Conservation (phyloP, 2,888 invertebrate species). For the Drosophila pseudotakahashii region DNA sequence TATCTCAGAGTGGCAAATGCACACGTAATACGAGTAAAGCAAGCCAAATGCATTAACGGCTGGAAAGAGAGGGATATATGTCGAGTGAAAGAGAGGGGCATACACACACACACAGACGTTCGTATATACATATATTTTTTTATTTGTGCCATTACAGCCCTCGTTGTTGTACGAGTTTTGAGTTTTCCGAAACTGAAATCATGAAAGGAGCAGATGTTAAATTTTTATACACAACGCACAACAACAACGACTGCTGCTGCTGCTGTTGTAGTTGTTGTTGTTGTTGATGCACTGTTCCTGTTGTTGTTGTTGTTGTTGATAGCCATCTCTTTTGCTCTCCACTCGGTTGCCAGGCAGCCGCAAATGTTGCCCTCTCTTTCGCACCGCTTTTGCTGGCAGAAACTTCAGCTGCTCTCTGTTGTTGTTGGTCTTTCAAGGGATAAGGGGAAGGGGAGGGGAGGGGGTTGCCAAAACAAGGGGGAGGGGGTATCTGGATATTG, state of each 20-base stretch:
- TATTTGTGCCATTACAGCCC: constrained; percentile 75
- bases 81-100: constrained; percentile 19
- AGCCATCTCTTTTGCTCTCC: constrained; percentile 15
- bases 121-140: constrained; percentile 48
- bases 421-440: constrained; percentile 16
- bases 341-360: constrained; percentile 52
- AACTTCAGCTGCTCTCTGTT: constrained; percentile 72
- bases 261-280: constrained; percentile 37
- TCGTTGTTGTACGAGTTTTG: constrained; percentile 74
- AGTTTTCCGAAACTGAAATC: constrained; percentile 84
- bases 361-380: constrained; percentile 27
- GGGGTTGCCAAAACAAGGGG: constrained; percentile 7
- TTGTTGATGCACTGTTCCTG: constrained; percentile 47
- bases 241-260: constrained; percentile 25
- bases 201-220: constrained; percentile 84
- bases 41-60: constrained; percentile 77
- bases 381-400: constrained; percentile 39
- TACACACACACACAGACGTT: constrained; percentile 22
- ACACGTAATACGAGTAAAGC: constrained; percentile 77
- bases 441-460: not conserved
- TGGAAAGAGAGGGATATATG: constrained; percentile 17
- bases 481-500: constrained; percentile 37
- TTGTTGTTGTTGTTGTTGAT: constrained; percentile 21
- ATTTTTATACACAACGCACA: constrained; percentile 76
- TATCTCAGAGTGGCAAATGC: constrained; percentile 69